These are phyloP conservation scores for Saccopteryx bilineata DNA, from an alignment of 2,113 vertebrate genomes.

Conservation along the genomic window DNA sequence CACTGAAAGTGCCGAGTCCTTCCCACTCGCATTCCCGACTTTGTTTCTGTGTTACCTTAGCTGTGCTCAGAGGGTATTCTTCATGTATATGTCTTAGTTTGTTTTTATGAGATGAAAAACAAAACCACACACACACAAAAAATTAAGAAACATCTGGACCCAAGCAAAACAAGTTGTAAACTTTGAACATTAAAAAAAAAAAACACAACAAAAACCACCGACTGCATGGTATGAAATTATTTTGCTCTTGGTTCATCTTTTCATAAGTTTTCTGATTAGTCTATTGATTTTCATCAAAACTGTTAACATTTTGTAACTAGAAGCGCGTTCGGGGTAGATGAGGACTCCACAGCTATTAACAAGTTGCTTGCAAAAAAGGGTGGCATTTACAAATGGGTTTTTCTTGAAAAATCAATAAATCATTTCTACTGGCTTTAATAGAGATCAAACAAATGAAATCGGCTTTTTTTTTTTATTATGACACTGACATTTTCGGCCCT, in stretches of 20 bases:
- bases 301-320: conserved; percentile 66
- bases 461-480: conserved; percentile 75
- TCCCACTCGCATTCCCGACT: not conserved
- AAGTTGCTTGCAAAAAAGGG: conserved; percentile 23
- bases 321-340: not conserved
- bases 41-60: not conserved
- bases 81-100: not conserved
- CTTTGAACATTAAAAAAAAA: not conserved
- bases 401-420: conserved; percentile 79
- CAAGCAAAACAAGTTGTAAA: not conserved
- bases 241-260: conserved; percentile 58
- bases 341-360: conserved; percentile 44
- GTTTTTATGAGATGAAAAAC: conserved; percentile 6
- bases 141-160: not conserved
- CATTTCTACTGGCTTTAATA: conserved; percentile 69
- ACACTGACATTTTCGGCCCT: conserved; percentile 70
- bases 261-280: conserved; percentile 70
- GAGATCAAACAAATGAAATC: conserved; percentile 75
- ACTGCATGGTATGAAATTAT: not conserved
- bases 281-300: conserved; percentile 73
- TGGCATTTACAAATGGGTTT: conserved; percentile 68
- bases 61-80: not conserved
- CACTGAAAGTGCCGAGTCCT: accelerated
- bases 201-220: not conserved
- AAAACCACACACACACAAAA: not conserved